These are phyloP conservation scores for Palloptera scutellata DNA, from an alignment of 2,888 invertebrate genomes.

Conservation along the genomic window DNA sequence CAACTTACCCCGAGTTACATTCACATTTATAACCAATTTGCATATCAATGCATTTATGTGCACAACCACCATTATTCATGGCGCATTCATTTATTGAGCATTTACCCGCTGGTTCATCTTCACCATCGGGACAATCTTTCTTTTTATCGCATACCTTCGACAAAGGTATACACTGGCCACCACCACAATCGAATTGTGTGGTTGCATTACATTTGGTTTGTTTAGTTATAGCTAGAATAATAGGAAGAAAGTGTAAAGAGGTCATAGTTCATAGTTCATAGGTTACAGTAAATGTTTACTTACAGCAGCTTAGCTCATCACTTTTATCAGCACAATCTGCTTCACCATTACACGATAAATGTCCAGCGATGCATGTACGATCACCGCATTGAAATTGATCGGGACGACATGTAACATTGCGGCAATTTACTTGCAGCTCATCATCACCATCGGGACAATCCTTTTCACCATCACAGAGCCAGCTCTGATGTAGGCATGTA, in stretches of 20 bases:
- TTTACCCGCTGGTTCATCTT: constrained; percentile 83
- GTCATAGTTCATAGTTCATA: too few species aligned
- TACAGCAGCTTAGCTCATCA: constrained; percentile 85
- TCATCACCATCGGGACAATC: constrained; percentile 87
- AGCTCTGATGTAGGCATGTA: constrained; percentile 81
- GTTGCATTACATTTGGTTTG: constrained; percentile 74
- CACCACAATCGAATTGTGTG: constrained; percentile 86
- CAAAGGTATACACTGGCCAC: constrained; percentile 82
- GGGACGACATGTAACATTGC: constrained; percentile 79
- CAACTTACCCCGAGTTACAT: constrained; percentile 74
- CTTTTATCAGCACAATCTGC: constrained; percentile 84
- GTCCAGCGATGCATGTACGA: constrained; percentile 80
- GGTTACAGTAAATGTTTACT: too few species aligned
- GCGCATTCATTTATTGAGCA: constrained; percentile 83
- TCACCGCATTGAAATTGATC: constrained; percentile 90
- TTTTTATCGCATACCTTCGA: constrained; percentile 83
- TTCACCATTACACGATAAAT: constrained; percentile 82
- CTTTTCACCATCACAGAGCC: constrained; percentile 85
- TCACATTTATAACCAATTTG: constrained; percentile 82
- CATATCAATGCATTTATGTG: constrained; percentile 82
- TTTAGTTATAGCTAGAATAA: constrained; percentile 35
- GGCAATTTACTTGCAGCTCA: constrained; percentile 72
- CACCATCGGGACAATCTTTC: constrained; percentile 87
- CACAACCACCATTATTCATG: constrained; percentile 84
- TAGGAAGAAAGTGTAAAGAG: background rate